A percentile compares a stretch with the other conserved stretches of the same genome.
Evolutionary conservation across 2,888 invertebrate genomes (phyloP).

Genomic region (Drosophila melanocephala): DNA sequence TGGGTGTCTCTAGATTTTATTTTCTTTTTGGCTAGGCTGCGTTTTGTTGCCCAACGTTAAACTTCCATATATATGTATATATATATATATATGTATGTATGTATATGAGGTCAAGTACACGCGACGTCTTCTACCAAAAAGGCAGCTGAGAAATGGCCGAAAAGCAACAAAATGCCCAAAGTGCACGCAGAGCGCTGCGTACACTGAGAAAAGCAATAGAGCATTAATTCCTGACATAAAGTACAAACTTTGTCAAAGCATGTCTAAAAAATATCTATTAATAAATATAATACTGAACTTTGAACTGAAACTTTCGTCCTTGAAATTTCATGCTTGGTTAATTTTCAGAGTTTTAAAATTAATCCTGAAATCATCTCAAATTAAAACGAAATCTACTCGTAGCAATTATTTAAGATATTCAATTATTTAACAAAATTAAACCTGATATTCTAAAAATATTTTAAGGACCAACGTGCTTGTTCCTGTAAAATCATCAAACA

Average conservation of each 20-base stretch:
- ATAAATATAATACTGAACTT: not conserved
- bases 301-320: not conserved
- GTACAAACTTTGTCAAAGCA: too few species aligned
- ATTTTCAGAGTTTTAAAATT: not conserved
- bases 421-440: not conserved
- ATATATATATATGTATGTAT: too few species aligned
- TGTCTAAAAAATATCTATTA: not conserved
- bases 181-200: constrained; percentile 6
- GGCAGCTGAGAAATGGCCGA: constrained; percentile 1
- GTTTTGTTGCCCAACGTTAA: constrained; percentile 24
- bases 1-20: constrained; percentile 13
- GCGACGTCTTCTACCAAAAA: constrained; percentile 4
- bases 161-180: constrained; percentile 15
- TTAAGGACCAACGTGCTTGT: not conserved
- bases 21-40: not conserved
- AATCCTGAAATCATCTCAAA: not conserved
- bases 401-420: not conserved
- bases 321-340: not conserved
- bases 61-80: not conserved
- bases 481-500: not conserved
- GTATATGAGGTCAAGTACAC: constrained; percentile 62
- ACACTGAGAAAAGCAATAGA: not conserved
- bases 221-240: too few species aligned
- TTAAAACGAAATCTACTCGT: not conserved
- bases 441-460: not conserved